Evolutionary conservation across 2,113 vertebrate species (phyloP).

Genomic region (Tragelaphus buxtoni): DNA sequence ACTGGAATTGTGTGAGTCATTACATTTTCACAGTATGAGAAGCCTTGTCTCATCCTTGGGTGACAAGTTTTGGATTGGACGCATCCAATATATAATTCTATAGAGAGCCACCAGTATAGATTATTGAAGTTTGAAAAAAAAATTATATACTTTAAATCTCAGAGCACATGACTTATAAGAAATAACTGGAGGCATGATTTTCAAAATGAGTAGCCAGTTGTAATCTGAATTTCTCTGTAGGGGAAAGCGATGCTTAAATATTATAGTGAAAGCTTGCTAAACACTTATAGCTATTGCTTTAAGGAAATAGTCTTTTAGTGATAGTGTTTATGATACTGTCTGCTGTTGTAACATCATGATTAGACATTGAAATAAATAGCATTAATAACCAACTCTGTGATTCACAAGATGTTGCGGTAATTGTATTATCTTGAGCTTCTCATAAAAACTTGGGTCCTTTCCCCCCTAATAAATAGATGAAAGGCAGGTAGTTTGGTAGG

Average conservation of each 20-base stretch:
- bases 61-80: neutral
- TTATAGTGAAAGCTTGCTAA: neutral
- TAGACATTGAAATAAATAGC: neutral
- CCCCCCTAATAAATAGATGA: neutral
- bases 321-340: neutral
- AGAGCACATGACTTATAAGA: neutral
- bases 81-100: neutral
- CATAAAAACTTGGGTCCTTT: neutral
- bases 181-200: neutral
- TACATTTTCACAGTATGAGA: neutral
- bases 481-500: neutral
- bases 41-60: neutral
- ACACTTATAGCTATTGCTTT: neutral
- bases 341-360: neutral
- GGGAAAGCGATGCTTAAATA: neutral
- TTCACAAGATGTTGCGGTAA: neutral
- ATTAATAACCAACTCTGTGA: neutral
- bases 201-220: neutral
- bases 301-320: neutral
- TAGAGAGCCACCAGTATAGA: neutral
- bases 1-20: neutral
- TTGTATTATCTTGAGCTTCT: neutral
- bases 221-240: neutral
- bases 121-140: neutral
- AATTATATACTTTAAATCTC: neutral